Percentiles rank a stretch among this genome's conserved stretches.
These are phyloP conservation scores for Celastrina argiolus DNA, from an alignment of 2,888 invertebrate species.

Conservation along the genomic window DNA sequence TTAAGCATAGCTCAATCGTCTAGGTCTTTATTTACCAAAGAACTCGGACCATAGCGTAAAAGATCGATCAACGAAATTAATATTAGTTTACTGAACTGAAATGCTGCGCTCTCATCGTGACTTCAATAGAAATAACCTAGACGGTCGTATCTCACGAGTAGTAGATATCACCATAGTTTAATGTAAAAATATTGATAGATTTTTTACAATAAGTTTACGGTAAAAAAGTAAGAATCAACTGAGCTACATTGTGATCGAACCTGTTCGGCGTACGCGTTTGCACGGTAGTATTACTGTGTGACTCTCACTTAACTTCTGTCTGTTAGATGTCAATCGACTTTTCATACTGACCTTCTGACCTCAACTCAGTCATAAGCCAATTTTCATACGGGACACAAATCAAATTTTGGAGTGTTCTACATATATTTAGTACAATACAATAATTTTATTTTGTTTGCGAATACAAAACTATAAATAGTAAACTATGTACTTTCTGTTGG, in stretches of 20 bases:
- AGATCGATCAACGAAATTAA: slow-evolving; percentile 21
- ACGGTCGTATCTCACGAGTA: slow-evolving; percentile 38
- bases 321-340: slow-evolving; percentile 22
- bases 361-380: neutral
- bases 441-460: too few species aligned
- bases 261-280: slow-evolving; percentile 39
- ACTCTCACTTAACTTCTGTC: slow-evolving; percentile 25
- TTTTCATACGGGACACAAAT: too few species aligned
- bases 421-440: too few species aligned
- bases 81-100: slow-evolving; percentile 11
- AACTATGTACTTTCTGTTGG: neutral
- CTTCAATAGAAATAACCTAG: slow-evolving; percentile 34
- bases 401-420: too few species aligned
- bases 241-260: slow-evolving; percentile 75
- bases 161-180: slow-evolving; percentile 53
- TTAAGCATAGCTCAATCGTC: slow-evolving; percentile 3
- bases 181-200: slow-evolving; percentile 45
- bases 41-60: slow-evolving; percentile 9
- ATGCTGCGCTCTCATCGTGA: neutral
- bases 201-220: slow-evolving; percentile 71
- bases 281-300: slow-evolving; percentile 8
- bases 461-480: too few species aligned
- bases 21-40: neutral
- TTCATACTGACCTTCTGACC: neutral
- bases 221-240: slow-evolving; percentile 66